A percentile compares a stretch with the other conserved stretches of the same genome.
phyloP scores from a whole-genome alignment of 1,140 invertebrate species.

The Phymastichus coffea region DNA sequence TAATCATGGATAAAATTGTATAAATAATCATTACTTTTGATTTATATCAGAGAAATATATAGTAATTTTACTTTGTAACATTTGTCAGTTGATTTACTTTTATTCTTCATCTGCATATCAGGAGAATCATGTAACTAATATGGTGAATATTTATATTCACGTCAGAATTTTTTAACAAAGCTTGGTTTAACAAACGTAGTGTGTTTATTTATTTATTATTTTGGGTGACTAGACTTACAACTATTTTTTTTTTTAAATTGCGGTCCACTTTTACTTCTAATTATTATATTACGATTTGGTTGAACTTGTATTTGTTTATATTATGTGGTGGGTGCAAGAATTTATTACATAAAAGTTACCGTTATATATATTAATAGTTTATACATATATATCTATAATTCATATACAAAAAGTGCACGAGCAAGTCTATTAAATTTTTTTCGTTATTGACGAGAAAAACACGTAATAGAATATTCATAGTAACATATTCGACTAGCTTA shows the following conservation, averaged over 20 bases:
- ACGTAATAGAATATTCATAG: too few relatives aligned
- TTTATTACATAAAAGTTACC: conserved; percentile 15
- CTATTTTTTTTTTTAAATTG: conserved; percentile 1
- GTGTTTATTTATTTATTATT: neutral
- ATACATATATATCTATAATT: neutral
- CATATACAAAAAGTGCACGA: neutral
- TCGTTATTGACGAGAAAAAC: too few relatives aligned
- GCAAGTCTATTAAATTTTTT: too few relatives aligned
- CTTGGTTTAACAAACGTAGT: neutral
- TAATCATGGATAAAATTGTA: neutral
- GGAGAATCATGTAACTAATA: neutral
- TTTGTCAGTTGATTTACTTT: too few relatives aligned
- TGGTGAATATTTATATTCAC: conserved; percentile 4
- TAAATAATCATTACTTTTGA: neutral
- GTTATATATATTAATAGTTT: conserved; percentile 9
- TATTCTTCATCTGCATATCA: too few relatives aligned
- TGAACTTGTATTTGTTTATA: conserved; percentile 1
- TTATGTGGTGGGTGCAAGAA: conserved; percentile 14
- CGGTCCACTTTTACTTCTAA: neutral
- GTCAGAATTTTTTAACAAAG: conserved; percentile 13
- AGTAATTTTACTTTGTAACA: conserved; percentile 16
- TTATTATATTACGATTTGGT: neutral
- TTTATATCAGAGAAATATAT: conserved; percentile 3
- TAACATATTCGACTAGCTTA: too few relatives aligned
- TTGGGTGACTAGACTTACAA: conserved; percentile 23